Evolutionary conservation across 2,888 invertebrate genomes (phyloP).

Genomic region (Lepidocyrtoides sp.): DNA sequence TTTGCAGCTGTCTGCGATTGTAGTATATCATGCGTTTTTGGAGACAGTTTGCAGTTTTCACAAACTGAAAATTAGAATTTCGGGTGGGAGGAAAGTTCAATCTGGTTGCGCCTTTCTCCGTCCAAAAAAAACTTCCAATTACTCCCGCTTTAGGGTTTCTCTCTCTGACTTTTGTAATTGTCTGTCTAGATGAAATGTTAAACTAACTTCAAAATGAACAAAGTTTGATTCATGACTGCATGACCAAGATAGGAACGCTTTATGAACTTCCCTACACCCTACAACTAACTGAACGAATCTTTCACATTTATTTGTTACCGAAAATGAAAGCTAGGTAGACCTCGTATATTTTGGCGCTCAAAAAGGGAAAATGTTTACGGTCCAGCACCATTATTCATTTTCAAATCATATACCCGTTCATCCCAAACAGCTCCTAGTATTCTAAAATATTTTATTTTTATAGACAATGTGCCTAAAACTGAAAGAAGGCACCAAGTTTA

Average conservation of each 20-base stretch:
- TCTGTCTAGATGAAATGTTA: conserved; percentile 1
- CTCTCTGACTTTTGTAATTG: background rate
- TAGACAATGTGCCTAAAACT: too few relatives aligned
- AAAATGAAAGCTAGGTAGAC: too few relatives aligned
- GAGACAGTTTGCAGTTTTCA: background rate
- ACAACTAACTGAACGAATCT: too few relatives aligned
- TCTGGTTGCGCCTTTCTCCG: background rate
- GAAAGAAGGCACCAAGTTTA: too few relatives aligned
- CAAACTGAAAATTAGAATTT: background rate
- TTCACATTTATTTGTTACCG: too few relatives aligned
- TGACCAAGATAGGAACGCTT: conserved; percentile 13
- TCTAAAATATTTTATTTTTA: too few relatives aligned
- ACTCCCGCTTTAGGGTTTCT: background rate
- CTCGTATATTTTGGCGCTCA: too few relatives aligned
- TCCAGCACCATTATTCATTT: conserved; percentile 41
- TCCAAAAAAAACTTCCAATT: conserved; percentile 64
- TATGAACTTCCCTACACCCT: too few relatives aligned
- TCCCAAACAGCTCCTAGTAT: too few relatives aligned
- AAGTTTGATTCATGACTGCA: conserved; percentile 63
- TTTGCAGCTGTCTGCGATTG: background rate
- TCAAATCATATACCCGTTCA: too few relatives aligned
- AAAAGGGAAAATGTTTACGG: conserved; percentile 54
- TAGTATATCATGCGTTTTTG: background rate
- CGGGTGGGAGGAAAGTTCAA: background rate
- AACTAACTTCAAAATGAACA: conserved; percentile 57